A percentile compares a stretch with the other conserved stretches of the same genome.
These are phyloP conservation scores for Silurus glanis DNA, from an alignment of 2,113 vertebrate genomes.

Conservation along the genomic window DNA sequence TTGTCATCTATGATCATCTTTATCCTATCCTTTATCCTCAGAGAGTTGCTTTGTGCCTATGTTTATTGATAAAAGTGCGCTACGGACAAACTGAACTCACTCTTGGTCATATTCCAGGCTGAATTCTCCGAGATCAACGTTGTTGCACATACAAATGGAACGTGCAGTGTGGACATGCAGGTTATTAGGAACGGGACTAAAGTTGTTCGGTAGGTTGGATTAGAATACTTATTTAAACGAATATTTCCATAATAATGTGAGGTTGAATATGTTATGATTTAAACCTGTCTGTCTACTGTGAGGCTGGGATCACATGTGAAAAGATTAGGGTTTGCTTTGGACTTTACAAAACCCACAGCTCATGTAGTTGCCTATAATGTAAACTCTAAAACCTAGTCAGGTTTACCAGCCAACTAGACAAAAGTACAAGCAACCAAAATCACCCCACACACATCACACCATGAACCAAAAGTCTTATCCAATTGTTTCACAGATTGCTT, in stretches of 20 bases:
- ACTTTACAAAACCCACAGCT: neutral
- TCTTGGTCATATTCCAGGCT: conserved; percentile 71
- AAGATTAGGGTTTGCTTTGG: neutral
- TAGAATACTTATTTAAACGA: neutral
- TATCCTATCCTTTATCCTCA: neutral
- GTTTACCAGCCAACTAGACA: neutral
- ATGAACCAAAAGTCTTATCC: neutral
- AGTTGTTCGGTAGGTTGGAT: conserved; percentile 83
- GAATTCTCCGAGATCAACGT: conserved; percentile 97
- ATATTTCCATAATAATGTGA: neutral
- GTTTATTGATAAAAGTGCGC: neutral
- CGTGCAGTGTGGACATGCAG: conserved; percentile 91
- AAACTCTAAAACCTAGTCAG: neutral
- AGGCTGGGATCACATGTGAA: neutral
- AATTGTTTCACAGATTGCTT: neutral
- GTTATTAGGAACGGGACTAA: conserved; percentile 85
- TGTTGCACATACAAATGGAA: conserved; percentile 87
- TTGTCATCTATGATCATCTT: neutral
- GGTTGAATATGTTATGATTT: neutral
- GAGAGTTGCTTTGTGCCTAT: neutral
- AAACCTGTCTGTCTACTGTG: neutral
- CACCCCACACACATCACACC: neutral
- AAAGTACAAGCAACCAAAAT: neutral
- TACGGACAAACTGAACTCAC: neutral
- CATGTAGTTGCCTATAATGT: neutral